Percentiles rank a stretch among this genome's conserved stretches.
Evolutionary conservation across 2,888 invertebrate genomes (phyloP).

Genomic region (Zele albiditarsus): DNA sequence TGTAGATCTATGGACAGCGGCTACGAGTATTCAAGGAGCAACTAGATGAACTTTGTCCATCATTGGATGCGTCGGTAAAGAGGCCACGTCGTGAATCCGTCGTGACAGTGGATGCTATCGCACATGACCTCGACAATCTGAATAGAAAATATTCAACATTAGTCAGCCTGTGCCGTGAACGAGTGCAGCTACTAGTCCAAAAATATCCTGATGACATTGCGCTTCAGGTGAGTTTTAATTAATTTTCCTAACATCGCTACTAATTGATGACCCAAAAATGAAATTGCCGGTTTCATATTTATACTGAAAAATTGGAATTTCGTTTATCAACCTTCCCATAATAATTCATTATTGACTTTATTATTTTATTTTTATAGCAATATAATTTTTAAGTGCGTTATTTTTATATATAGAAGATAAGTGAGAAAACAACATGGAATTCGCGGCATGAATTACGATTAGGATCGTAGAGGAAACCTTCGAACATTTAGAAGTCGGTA

Average conservation of each 20-base stretch:
- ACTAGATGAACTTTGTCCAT: slow-evolving; percentile 87
- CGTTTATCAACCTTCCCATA: neutral
- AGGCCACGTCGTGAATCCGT: slow-evolving; percentile 65
- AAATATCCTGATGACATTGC: slow-evolving; percentile 83
- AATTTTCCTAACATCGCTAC: neutral
- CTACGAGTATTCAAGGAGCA: slow-evolving; percentile 90
- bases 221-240: slow-evolving; percentile 80
- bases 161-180: slow-evolving; percentile 80
- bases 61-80: slow-evolving; percentile 79
- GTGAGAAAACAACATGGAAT: slow-evolving; percentile 20
- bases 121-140: slow-evolving; percentile 85
- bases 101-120: slow-evolving; percentile 83
- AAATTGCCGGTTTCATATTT: neutral
- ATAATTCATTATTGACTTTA: neutral
- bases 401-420: neutral
- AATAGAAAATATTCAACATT: slow-evolving; percentile 86
- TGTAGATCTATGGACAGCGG: slow-evolving; percentile 89
- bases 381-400: neutral
- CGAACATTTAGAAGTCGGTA: slow-evolving; percentile 34
- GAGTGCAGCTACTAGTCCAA: slow-evolving; percentile 80
- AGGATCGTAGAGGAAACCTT: slow-evolving; percentile 30
- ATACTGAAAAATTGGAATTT: neutral
- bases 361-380: slow-evolving; percentile 21
- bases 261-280: neutral
- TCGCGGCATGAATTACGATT: slow-evolving; percentile 29